phyloP scores from a whole-genome alignment of 2,113 vertebrate genomes.

The Sminthopsis crassicaudata region DNA sequence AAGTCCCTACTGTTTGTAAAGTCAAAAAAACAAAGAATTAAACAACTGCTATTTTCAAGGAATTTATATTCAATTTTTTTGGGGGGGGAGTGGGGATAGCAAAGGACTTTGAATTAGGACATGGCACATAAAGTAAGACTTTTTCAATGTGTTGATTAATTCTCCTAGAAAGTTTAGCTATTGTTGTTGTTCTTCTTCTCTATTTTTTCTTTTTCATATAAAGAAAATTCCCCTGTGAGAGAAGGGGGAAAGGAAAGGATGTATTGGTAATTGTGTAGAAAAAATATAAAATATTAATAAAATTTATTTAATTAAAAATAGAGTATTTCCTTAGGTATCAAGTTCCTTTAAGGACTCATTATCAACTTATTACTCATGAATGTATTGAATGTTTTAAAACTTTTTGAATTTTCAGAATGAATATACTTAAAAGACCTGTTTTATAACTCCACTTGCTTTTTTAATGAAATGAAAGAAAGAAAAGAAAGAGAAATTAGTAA shows the following conservation, averaged over 20 bases:
- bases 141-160: not conserved
- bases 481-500: not conserved
- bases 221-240: not conserved
- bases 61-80: not conserved
- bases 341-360: not conserved
- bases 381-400: not conserved
- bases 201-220: not conserved
- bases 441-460: not conserved
- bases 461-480: not conserved
- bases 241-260: not conserved
- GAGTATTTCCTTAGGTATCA: not conserved
- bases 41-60: not conserved
- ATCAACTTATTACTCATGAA: not conserved
- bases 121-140: not conserved
- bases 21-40: not conserved
- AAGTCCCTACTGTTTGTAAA: not conserved
- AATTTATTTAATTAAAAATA: not conserved
- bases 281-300: not conserved
- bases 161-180: not conserved
- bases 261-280: not conserved
- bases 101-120: not conserved
- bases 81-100: fast-evolving
- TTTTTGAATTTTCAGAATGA: not conserved
- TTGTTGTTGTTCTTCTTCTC: not conserved
- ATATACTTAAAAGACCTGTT: not conserved